Evolutionary conservation across 1,140 invertebrate species (phyloP), one percentile per base, ranked within the genome.

Genomic region (Macrocentrus cingulum): DNA sequence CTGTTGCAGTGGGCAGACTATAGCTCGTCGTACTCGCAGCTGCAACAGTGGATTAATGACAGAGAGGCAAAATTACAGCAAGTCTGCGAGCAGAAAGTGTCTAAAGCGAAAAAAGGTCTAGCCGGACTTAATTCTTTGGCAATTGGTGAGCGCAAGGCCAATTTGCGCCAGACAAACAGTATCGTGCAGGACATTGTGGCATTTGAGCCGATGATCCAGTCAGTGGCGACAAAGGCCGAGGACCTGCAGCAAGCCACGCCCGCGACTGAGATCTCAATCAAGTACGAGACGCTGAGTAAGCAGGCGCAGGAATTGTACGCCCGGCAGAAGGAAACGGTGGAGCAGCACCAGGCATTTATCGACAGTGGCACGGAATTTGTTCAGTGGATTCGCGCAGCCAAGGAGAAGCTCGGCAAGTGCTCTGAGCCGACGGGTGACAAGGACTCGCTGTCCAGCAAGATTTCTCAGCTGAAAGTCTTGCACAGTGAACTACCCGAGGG

Each of bases 1-100:
- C 80, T 98, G 6, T 76, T 97, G 1, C 92, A 95, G 84, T 96
- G 93, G 93, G 91, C 92, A n/a, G 94, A 96, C 73, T 96, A 95
- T 71, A 94, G 90, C 70, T 92, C 91, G 16, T 93, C 91, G 13
- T 94, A 94, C 65, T 88, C 89, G 9, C 92, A 96, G 68, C 77
- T 97, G 3, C 88, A 95, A 71, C 91, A 95, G 82, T 97, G 95
- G 94, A 92, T 98, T n/a, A 89, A 87, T 32, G 95, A 97, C 66
- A 85, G 94, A 62, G 94, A 97, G 79, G 90, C 91, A 0, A 94
- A 96, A 80, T 75, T 97, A n/a, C 92, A 95, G 80, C 90, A 96
- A 82, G 91, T 95, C 8, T 91, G 90, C 70, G 92, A 93, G 69
- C 88, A 90, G 63, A 92, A 91, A 75, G 84, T 91, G n/a, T 83